Evolutionary conservation across 2,888 invertebrate genomes (phyloP), one percentile per base, ranked within the genome.

Genomic region (Mallateleia sp.): DNA sequence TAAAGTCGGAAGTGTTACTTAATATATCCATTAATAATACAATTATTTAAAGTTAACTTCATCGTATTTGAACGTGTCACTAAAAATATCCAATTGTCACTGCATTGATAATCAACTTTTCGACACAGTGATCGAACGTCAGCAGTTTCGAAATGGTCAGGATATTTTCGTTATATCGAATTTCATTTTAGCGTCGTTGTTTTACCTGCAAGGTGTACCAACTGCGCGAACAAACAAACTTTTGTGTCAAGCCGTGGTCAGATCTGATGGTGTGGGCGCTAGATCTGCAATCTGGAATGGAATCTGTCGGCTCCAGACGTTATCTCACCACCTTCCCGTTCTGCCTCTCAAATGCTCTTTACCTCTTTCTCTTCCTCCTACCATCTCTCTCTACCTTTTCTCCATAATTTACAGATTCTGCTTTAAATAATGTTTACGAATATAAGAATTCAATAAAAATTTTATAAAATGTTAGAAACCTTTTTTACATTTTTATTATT

Each of bases 241-340:
- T 94, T 94, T 93, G 92, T 91, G 90, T 89, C 90, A 88, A 92
- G 91, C 90, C 90, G 93, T 90, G 94, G 94, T 93, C 93, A 93
- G 90, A 91, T 90, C 81, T 75, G 88, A 90, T 91, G 91, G 92
- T 92, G 93, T 91, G 93, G 93, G 92, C 93, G 93, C 93, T 91
- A 38, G 93, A 94, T 94, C 93, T 94, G 93, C 94, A 93, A 94
- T 93, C 93, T 92, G 93, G 94, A 95, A 95, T 95, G 93, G 94
- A 94, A 94, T 94, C 95, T 95, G 95, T 95, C 95, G 92, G 94
- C 89, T 93, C 93, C 95, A 95, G 94, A 94, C 94, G 90, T 93
- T 93, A 93, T 90, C 87, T 87, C 83, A 64, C 85, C 79, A 85
- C 85, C 82, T 88, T 77, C 60, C 75, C 50, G 38, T 81, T 64